Conservation (phyloP, 2,888 invertebrate species). For the Venusia cambrica region DNA sequence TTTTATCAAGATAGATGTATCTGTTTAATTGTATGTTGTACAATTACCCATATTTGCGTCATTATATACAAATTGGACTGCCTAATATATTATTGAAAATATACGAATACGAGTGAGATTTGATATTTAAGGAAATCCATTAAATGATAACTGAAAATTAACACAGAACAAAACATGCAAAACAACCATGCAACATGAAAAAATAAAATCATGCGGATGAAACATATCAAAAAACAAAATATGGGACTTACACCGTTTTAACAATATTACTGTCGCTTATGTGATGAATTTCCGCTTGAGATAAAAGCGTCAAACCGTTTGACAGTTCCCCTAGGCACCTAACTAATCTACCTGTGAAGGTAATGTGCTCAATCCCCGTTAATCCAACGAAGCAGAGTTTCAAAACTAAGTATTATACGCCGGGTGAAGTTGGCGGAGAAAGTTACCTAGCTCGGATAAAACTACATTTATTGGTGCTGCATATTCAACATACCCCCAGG, state of each 20-base stretch:
- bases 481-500: conserved; percentile 72
- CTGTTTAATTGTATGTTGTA: conserved; percentile 14
- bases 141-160: too few relatives aligned
- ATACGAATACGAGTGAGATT: too few relatives aligned
- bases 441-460: conserved; percentile 67
- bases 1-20: conserved; percentile 19
- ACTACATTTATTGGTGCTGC: conserved; percentile 75
- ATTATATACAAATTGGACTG: conserved; percentile 13
- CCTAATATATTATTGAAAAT: conserved; percentile 5
- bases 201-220: conserved; percentile 1
- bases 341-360: conserved; percentile 2
- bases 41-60: conserved; percentile 9
- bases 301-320: too few relatives aligned
- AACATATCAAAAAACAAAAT: not conserved
- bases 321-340: too few relatives aligned
- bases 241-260: too few relatives aligned
- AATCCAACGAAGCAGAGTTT: conserved; percentile 27
- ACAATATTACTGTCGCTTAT: too few relatives aligned
- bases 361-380: conserved; percentile 22
- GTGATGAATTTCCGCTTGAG: too few relatives aligned
- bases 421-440: conserved; percentile 53
- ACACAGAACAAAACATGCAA: too few relatives aligned
- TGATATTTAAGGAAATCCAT: too few relatives aligned
- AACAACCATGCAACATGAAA: too few relatives aligned
- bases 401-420: conserved; percentile 36